Evolutionary conservation across 2,113 vertebrate species (phyloP).

Genomic region (Cariama cristata): DNA sequence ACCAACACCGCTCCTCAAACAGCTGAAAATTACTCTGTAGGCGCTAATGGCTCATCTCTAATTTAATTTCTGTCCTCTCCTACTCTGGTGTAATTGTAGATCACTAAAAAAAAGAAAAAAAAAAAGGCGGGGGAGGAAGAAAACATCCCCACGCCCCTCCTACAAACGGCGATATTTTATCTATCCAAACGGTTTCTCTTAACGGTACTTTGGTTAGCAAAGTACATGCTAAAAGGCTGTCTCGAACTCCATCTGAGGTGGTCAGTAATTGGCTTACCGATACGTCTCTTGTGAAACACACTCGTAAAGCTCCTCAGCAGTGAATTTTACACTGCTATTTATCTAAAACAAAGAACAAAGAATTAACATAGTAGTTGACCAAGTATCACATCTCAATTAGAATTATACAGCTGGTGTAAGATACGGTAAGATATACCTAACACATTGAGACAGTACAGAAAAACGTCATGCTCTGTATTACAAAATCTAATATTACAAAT

Average conservation of each 20-base stretch:
- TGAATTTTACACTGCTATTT: conserved; percentile 75
- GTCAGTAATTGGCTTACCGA: conserved; percentile 74
- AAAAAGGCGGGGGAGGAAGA: neutral
- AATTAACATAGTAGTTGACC: neutral
- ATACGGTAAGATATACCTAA: neutral
- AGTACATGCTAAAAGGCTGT: neutral
- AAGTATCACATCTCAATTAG: neutral
- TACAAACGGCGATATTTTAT: neutral
- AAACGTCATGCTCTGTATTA: neutral
- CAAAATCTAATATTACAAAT: neutral
- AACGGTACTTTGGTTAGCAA: neutral
- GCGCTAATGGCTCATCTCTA: neutral
- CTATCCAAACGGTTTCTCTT: neutral
- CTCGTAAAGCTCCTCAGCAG: conserved; percentile 83
- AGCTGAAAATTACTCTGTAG: neutral
- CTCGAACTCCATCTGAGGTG: accelerated
- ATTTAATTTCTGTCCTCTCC: neutral
- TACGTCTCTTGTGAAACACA: conserved; percentile 87
- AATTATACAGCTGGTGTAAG: neutral
- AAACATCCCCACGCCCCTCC: neutral
- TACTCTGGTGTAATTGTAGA: neutral
- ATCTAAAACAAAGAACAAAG: conserved; percentile 76
- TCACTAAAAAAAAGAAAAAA: neutral
- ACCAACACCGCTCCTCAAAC: neutral
- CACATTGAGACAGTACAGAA: neutral